These are phyloP conservation scores for Brachionus sp. DNA, from an alignment of 1,140 invertebrate genomes.

Conservation along the genomic window DNA sequence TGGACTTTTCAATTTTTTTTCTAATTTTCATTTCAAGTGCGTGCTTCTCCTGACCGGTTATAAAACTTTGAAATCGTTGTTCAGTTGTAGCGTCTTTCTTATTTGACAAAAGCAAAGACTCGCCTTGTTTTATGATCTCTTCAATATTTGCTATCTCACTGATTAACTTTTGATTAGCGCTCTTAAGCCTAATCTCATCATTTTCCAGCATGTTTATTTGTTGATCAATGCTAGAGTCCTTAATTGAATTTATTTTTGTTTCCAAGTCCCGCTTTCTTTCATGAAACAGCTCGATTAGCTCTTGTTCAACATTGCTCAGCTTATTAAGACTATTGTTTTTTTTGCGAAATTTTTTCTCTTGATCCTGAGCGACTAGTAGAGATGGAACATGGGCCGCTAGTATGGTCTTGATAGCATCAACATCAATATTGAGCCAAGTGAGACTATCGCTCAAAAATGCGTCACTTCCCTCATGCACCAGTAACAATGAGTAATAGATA, in stretches of 20 bases:
- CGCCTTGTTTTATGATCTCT: not conserved
- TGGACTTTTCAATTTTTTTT: not conserved
- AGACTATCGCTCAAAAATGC: not conserved
- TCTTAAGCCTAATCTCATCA: not conserved
- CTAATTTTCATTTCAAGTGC: not conserved
- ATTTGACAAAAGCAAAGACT: not conserved
- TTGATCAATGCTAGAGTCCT: not conserved
- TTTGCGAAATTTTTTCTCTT: not conserved
- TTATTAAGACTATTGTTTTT: not conserved
- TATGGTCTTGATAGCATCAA: not conserved
- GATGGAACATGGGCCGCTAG: not conserved
- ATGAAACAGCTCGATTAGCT: no score
- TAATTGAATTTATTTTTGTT: no score
- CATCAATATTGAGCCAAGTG: not conserved
- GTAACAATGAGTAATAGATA: not conserved
- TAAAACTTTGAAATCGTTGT: not conserved
- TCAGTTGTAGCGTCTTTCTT: not conserved
- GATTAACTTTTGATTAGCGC: not conserved
- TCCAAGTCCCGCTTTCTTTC: no score
- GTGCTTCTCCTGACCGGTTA: not conserved
- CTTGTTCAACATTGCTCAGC: not conserved
- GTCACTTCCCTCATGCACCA: not conserved
- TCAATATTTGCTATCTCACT: not conserved
- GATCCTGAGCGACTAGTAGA: not conserved
- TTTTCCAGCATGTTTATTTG: slow-evolving; percentile 64